Percentiles rank a stretch among this genome's conserved stretches.
These are phyloP conservation scores for Miichthys miiuy DNA, from an alignment of 2,797 vertebrate genomes.

Conservation along the genomic window DNA sequence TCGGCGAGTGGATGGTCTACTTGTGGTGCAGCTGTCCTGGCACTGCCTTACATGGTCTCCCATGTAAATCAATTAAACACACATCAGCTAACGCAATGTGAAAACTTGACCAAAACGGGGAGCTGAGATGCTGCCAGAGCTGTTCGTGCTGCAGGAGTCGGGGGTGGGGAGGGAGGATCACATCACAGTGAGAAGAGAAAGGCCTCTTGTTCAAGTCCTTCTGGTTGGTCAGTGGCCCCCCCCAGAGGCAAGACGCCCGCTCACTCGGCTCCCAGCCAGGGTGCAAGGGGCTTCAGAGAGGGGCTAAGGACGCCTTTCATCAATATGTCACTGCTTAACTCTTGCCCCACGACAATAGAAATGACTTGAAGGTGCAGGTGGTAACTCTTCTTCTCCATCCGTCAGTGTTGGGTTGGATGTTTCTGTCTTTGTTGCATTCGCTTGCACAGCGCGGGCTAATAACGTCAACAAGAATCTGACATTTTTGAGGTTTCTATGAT, in stretches of 20 bases:
- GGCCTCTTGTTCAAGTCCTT: constrained; percentile 60
- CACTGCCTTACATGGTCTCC: constrained; percentile 79
- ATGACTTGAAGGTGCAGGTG: constrained; percentile 60
- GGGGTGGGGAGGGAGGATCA: constrained; percentile 18
- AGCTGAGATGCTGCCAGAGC: constrained; percentile 54
- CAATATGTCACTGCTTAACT: constrained; percentile 60
- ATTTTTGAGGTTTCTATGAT: constrained; percentile 57
- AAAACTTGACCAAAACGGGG: constrained; percentile 62
- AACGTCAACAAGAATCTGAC: constrained; percentile 24
- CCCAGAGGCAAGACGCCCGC: constrained; percentile 49
- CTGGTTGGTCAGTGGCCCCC: constrained; percentile 30
- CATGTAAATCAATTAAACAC: constrained; percentile 77
- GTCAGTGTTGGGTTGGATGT: constrained; percentile 23
- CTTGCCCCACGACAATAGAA: constrained; percentile 40
- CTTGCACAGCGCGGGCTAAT: constrained; percentile 41
- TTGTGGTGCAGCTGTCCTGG: constrained; percentile 59
- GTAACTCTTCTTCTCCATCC: constrained; percentile 43
- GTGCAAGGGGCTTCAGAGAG: constrained; percentile 63
- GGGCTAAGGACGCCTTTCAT: constrained; percentile 77
- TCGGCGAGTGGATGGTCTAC: constrained; percentile 41
- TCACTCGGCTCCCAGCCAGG: constrained; percentile 62
- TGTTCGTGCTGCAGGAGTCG: constrained; percentile 26
- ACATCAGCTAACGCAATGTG: constrained; percentile 51
- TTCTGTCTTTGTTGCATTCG: constrained; percentile 37
- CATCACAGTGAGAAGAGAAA: constrained; percentile 60